A percentile compares a stretch with the other conserved stretches of the same genome.
Evolutionary conservation across 2,113 vertebrate species (phyloP).

Genomic region (Heteronetta atricapilla): DNA sequence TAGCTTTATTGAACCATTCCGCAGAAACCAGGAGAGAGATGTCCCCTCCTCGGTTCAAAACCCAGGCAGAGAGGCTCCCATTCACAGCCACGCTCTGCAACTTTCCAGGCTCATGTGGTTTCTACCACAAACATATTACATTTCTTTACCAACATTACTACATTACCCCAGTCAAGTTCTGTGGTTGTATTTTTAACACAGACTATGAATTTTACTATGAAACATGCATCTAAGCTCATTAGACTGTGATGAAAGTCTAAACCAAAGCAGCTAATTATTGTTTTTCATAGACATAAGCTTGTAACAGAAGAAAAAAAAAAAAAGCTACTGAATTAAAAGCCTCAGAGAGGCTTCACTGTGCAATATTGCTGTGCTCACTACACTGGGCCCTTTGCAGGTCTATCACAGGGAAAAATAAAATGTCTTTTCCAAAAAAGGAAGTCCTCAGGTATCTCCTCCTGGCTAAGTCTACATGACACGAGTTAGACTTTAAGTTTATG

Average conservation of each 20-base stretch:
- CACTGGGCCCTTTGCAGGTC: not conserved
- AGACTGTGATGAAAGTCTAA: not conserved
- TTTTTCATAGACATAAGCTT: not conserved
- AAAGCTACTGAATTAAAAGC: not conserved
- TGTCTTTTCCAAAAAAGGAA: not conserved
- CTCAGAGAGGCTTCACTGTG: not conserved
- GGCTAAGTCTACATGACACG: rapidly evolving
- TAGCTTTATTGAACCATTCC: not conserved
- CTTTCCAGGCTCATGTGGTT: not conserved
- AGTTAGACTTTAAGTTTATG: not conserved
- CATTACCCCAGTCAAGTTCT: not conserved
- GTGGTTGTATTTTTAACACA: conserved; percentile 8
- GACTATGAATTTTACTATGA: conserved; percentile 37
- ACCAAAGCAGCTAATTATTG: not conserved
- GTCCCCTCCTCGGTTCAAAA: not conserved
- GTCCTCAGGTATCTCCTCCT: rapidly evolving
- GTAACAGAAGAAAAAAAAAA: not conserved
- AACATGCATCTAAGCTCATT: not conserved
- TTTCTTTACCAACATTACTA: not conserved
- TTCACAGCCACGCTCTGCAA: not conserved
- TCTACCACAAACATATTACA: not conserved
- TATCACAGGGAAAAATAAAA: not conserved
- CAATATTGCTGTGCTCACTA: not conserved
- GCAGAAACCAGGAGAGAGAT: not conserved
- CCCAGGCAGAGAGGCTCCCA: not conserved